Evolutionary conservation across 2,888 invertebrate genomes (phyloP), one percentile per base, ranked within the genome.

Genomic region (Philonicus albiceps): DNA sequence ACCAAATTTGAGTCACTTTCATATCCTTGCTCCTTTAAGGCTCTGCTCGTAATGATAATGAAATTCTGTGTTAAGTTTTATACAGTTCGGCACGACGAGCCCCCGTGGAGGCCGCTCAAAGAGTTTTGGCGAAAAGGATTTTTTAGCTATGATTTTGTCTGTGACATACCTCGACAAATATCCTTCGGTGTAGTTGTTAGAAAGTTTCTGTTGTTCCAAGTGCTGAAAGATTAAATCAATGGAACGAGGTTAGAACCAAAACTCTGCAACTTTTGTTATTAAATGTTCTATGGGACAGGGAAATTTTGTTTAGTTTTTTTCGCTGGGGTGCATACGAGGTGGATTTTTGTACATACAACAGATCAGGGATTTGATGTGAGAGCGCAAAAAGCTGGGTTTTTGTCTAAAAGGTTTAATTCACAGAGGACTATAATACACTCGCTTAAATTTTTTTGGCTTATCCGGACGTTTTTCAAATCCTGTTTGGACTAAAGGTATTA

Each of bases 1-100:
- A 98, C 95, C 87, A 98, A 93, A 73, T 97, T 97, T 6, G 97
- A 97, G 92, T 98, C 98, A 89, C 97, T 97, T 91, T 97, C 97
- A 92, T 98, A 98, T 19, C 97, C 97, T 19, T 97, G 96, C 91
- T 97, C 97, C 92, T 97, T 97, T 85, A 97, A 93, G 80, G 97
- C 97, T 92, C 97, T 96, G 90, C 73, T 73, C 37, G 76, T 76
- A 37, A 76, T 76, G 30, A 43, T 73, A 85, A 75, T 85, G 76
- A 75, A 85, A 76, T 22, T 75, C 22, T 85, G 34, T 75, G 30
- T 22, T 85, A 55, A 73, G 31, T 85, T 85, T 74, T 72, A 22
- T 37, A 34, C 27, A 55, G 37, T 64, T 55, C n/a, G 19, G 34
- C 19, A 31, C 30, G n/a, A 43, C 11, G 31, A 27, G 27, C 22